Percentiles rank a stretch among this genome's conserved stretches.
These are phyloP conservation scores for Rotaria socialis DNA, from an alignment of 2,888 invertebrate species.

Conservation along the genomic window DNA sequence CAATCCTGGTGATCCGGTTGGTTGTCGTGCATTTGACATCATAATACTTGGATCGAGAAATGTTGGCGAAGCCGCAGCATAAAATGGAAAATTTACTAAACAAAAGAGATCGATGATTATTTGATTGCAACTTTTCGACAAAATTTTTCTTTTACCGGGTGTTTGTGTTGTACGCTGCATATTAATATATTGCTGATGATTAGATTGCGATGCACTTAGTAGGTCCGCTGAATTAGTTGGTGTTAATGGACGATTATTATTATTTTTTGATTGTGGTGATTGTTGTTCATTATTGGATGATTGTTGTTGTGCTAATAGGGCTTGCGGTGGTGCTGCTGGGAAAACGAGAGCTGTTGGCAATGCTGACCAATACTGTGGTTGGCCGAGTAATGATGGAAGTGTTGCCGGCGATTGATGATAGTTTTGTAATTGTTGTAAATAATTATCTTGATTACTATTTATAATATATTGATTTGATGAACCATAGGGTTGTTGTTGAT, in stretches of 20 bases:
- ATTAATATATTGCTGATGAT: conserved; percentile 17
- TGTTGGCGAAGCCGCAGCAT: conserved; percentile 4
- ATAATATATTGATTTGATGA: conserved; percentile 26
- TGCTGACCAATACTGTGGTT: conserved; percentile 18
- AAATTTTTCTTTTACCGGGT: not conserved
- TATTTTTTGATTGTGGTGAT: conserved; percentile 3
- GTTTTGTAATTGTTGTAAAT: not conserved
- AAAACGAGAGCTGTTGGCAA: not conserved
- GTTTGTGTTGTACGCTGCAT: not conserved
- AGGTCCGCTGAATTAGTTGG: not conserved
- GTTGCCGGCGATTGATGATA: conserved; percentile 5
- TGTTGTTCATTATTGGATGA: not conserved
- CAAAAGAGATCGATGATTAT: not conserved
- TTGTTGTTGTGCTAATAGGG: not conserved
- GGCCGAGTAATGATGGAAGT: not conserved
- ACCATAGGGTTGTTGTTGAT: not conserved
- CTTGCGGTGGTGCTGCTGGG: not conserved
- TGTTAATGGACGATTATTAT: conserved; percentile 1
- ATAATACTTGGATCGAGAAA: conserved; percentile 8
- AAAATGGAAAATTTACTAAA: not conserved
- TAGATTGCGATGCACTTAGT: conserved; percentile 10
- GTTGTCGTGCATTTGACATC: not conserved
- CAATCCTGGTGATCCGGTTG: not conserved
- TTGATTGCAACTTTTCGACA: too few relatives aligned
- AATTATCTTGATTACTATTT: conserved; percentile 15